These are phyloP conservation scores for Amphipoea lucens DNA, from an alignment of 2,888 invertebrate species.

Conservation along the genomic window DNA sequence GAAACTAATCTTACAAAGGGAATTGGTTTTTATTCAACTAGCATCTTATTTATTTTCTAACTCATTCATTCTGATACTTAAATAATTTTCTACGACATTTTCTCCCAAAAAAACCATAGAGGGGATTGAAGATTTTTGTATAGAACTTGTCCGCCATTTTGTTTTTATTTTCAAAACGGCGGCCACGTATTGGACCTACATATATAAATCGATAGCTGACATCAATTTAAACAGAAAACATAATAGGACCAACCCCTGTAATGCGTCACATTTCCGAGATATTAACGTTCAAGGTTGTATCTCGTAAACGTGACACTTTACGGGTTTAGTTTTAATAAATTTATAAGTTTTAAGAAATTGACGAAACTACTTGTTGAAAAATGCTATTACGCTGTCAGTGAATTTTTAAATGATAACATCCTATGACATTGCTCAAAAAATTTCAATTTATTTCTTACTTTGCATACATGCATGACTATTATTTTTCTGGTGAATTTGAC, in stretches of 20 bases:
- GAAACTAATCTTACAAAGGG: conserved; percentile 72
- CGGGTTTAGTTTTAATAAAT: not conserved
- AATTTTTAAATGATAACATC: too few relatives aligned
- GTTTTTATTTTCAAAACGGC: not conserved
- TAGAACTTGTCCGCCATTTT: not conserved
- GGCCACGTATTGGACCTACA: too few relatives aligned
- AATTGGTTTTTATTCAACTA: conserved; percentile 2
- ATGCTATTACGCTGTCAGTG: too few relatives aligned
- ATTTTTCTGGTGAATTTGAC: too few relatives aligned
- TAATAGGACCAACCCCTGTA: not conserved
- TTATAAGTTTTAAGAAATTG: too few relatives aligned
- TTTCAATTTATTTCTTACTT: too few relatives aligned
- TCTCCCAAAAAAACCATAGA: not conserved
- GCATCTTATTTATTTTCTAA: conserved; percentile 13
- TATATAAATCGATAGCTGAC: not conserved
- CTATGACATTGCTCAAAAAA: too few relatives aligned
- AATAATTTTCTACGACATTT: not conserved
- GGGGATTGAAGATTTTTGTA: not conserved
- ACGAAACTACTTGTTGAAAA: too few relatives aligned
- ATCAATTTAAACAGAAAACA: not conserved
- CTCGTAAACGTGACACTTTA: not conserved
- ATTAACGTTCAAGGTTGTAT: not conserved
- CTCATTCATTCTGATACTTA: conserved; percentile 34
- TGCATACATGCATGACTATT: too few relatives aligned
- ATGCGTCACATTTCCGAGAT: not conserved